A percentile compares a stretch with the other conserved stretches of the same genome.
phyloP scores from a whole-genome alignment of 2,888 invertebrate genomes.

The Tipula unca region DNA sequence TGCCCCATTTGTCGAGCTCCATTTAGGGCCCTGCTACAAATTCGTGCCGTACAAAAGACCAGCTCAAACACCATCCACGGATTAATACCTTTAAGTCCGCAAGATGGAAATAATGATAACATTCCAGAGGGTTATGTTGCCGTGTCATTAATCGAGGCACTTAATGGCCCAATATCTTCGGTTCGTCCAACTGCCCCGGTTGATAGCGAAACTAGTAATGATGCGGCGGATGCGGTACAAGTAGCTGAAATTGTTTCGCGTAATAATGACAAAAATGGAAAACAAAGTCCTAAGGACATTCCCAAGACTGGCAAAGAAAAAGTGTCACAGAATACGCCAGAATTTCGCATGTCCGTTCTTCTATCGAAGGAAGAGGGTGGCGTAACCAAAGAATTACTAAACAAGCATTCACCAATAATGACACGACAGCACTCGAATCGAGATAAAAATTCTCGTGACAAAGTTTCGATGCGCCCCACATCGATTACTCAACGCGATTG shows the following conservation, averaged over 20 bases:
- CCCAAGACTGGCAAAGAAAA: slow-evolving; percentile 28
- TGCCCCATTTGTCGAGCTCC: slow-evolving; percentile 99
- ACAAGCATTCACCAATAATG: slow-evolving; percentile 38
- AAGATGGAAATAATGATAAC: slow-evolving; percentile 53
- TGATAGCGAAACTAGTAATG: slow-evolving; percentile 42
- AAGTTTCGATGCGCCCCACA: slow-evolving; percentile 38
- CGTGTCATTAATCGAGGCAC: slow-evolving; percentile 87
- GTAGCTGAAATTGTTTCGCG: slow-evolving; percentile 36
- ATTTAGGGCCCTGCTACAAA: slow-evolving; percentile 91
- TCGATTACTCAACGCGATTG: slow-evolving; percentile 42
- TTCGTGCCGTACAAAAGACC: slow-evolving; percentile 81
- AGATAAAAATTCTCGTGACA: slow-evolving; percentile 27
- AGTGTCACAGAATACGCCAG: slow-evolving; percentile 31
- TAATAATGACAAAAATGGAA: slow-evolving; percentile 32
- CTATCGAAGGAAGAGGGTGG: slow-evolving; percentile 55
- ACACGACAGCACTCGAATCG: slow-evolving; percentile 24
- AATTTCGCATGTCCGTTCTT: slow-evolving; percentile 64
- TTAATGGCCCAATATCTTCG: slow-evolving; percentile 72
- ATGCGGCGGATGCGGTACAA: slow-evolving; percentile 50
- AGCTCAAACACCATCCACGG: slow-evolving; percentile 35
- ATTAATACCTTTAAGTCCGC: slow-evolving; percentile 40
- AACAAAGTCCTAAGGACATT: slow-evolving; percentile 33
- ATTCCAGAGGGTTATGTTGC: slow-evolving; percentile 91
- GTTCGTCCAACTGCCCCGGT: slow-evolving; percentile 40
- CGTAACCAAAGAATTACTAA: slow-evolving; percentile 36